Evolutionary conservation across 2,888 invertebrate species (phyloP).

Genomic region (Oligia strigilis): DNA sequence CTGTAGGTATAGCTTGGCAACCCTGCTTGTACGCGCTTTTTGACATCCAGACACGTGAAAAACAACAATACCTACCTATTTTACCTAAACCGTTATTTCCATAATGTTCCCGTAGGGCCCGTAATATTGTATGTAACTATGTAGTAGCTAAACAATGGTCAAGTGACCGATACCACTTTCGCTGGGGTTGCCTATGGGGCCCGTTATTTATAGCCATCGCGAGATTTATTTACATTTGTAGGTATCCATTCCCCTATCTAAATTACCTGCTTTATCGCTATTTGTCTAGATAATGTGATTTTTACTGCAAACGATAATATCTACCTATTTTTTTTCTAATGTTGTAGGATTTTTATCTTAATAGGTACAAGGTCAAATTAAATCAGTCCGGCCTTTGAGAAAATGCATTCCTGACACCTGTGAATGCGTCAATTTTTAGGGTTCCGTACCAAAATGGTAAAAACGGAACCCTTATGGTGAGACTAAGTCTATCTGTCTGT

Average conservation of each 20-base stretch:
- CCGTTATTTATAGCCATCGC: conserved; percentile 77
- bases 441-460: too few relatives aligned
- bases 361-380: neutral
- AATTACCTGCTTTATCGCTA: conserved; percentile 83
- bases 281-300: conserved; percentile 81
- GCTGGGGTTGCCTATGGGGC: conserved; percentile 48
- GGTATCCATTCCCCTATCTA: conserved; percentile 83
- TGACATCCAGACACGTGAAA: neutral
- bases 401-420: neutral
- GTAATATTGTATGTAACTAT: conserved; percentile 12
- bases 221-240: conserved; percentile 82
- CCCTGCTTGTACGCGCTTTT: neutral
- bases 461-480: too few relatives aligned
- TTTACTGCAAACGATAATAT: conserved; percentile 77
- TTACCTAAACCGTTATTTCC: neutral
- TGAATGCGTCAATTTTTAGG: neutral
- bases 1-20: neutral
- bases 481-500: too few relatives aligned
- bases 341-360: neutral
- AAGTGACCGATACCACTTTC: conserved; percentile 43
- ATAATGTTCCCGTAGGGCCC: neutral
- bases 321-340: conserved; percentile 59
- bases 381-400: neutral
- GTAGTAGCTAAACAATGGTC: conserved; percentile 28
- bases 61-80: neutral